Evolutionary conservation across 1,140 invertebrate genomes (phyloP).

Genomic region (Drosophila miranda): DNA sequence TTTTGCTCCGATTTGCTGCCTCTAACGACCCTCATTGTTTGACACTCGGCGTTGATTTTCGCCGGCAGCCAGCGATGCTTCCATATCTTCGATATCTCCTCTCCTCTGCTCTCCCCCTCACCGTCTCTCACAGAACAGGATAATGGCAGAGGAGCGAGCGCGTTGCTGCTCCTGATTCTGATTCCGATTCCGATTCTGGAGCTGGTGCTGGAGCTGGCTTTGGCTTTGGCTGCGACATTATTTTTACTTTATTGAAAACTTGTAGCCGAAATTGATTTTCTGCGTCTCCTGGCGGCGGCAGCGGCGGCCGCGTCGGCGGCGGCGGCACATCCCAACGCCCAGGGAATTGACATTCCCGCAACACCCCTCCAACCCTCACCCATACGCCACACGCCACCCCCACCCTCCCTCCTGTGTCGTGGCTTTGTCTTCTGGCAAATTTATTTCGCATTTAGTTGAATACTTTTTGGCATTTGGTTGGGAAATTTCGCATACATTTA

Average conservation of each 20-base stretch:
- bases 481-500: constrained; percentile 77
- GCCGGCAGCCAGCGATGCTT: constrained; percentile 20
- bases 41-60: constrained; percentile 76
- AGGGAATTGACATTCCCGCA: constrained; percentile 70
- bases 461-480: constrained; percentile 69
- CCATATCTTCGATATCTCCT: constrained; percentile 34
- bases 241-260: constrained; percentile 80
- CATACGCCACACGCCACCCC: background rate
- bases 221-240: constrained; percentile 56
- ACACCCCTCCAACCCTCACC: background rate
- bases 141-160: constrained; percentile 53
- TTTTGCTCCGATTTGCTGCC: constrained; percentile 67
- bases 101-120: background rate
- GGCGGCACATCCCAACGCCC: constrained; percentile 63
- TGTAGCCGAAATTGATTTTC: constrained; percentile 79
- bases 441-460: constrained; percentile 80
- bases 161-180: constrained; percentile 14
- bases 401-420: constrained; percentile 1
- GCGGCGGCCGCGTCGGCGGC: constrained; percentile 17
- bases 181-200: too few relatives aligned
- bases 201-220: background rate
- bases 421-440: constrained; percentile 67
- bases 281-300: constrained; percentile 64
- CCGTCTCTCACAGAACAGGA: constrained; percentile 55
- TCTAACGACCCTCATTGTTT: constrained; percentile 80